Conservation (phyloP, 1,140 invertebrate species). For the Leptopilina boulardi region DNA sequence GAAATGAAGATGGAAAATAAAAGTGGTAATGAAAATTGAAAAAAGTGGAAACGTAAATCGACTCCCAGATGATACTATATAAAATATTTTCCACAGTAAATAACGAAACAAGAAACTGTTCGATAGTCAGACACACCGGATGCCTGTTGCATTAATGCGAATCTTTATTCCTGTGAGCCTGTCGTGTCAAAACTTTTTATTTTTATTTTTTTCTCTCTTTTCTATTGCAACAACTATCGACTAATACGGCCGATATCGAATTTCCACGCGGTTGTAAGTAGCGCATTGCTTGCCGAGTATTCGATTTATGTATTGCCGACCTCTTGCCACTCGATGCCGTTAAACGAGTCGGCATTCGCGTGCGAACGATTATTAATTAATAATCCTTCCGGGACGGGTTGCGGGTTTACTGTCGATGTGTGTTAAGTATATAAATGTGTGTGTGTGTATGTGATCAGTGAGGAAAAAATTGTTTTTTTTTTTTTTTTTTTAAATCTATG, state of each 20-base stretch:
- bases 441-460: background rate
- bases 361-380: conserved; percentile 34
- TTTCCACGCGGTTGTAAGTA: conserved; percentile 24
- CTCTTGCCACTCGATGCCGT: conserved; percentile 33
- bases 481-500: background rate
- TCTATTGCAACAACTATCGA: conserved; percentile 20
- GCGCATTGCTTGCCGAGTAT: conserved; percentile 4
- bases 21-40: background rate
- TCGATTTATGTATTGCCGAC: conserved; percentile 32
- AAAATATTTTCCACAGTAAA: conserved; percentile 10
- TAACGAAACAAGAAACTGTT: conserved; percentile 8
- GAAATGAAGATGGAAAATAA: too few relatives aligned
- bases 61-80: background rate
- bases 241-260: conserved; percentile 31
- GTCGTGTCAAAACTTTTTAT: conserved; percentile 25
- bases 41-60: background rate
- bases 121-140: conserved; percentile 25
- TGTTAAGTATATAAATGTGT: too few relatives aligned
- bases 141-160: conserved; percentile 30
- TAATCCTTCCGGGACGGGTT: conserved; percentile 31
- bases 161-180: conserved; percentile 26
- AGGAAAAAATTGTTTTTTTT: background rate
- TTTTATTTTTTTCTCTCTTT: too few relatives aligned
- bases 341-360: conserved; percentile 32
- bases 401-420: background rate